Conservation (phyloP, 2,888 invertebrate species). For the Diabrotica balteata region DNA sequence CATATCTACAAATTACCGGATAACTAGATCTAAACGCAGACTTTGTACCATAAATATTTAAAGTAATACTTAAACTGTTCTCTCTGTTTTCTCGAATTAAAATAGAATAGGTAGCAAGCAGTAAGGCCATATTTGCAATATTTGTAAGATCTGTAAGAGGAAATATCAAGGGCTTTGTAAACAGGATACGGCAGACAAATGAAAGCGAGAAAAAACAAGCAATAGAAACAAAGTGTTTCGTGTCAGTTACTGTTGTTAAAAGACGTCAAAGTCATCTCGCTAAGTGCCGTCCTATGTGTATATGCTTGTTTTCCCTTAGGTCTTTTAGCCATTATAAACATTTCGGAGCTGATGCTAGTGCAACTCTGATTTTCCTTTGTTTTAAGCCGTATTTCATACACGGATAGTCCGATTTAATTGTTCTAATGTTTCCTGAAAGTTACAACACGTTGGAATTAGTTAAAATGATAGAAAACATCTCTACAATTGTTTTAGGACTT, state of each 20-base stretch:
- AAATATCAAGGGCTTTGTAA: slow-evolving; percentile 36
- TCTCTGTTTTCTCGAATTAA: not conserved
- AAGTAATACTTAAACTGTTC: not conserved
- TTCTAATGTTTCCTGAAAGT: slow-evolving; percentile 21
- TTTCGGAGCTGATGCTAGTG: not conserved
- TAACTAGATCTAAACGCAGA: not conserved
- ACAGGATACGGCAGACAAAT: slow-evolving; percentile 41
- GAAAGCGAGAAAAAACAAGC: slow-evolving; percentile 42
- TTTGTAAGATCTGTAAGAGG: slow-evolving; percentile 6
- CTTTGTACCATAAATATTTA: not conserved
- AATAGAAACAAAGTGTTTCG: slow-evolving; percentile 45
- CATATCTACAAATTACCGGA: no score
- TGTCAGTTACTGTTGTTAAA: slow-evolving; percentile 49
- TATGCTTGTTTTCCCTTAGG: slow-evolving; percentile 11
- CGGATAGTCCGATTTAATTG: not conserved
- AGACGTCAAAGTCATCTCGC: slow-evolving; percentile 54
- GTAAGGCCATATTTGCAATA: slow-evolving; percentile 2
- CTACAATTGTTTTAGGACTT: no score
- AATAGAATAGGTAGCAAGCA: not conserved
- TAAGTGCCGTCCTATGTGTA: slow-evolving; percentile 52
- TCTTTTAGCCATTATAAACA: slow-evolving; percentile 2
- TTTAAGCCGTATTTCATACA: slow-evolving; percentile 1
- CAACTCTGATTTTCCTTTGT: slow-evolving; percentile 8
- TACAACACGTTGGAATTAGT: not conserved
- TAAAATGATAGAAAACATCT: not conserved